These are phyloP conservation scores for Pedetes capensis DNA, from an alignment of 2,113 vertebrate genomes.

Conservation along the genomic window DNA sequence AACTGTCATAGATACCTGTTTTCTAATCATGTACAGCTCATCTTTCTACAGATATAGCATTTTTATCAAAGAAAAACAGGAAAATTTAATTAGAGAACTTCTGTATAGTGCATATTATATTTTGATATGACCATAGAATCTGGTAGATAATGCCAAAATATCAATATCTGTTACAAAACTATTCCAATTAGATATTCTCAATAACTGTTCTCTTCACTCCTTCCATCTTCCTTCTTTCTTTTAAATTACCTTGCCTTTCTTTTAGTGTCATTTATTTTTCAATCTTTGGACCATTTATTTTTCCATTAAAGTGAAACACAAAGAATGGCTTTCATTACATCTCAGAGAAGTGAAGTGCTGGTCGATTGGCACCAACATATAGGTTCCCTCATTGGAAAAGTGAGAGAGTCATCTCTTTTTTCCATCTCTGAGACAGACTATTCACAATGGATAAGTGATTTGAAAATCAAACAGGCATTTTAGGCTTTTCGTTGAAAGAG, in stretches of 20 bases:
- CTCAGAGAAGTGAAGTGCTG: constrained; percentile 44
- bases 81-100: not conserved
- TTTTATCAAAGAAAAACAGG: not conserved
- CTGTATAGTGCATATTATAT: not conserved
- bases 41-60: not conserved
- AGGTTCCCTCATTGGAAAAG: constrained; percentile 21
- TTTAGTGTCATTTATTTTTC: constrained; percentile 75
- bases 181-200: not conserved
- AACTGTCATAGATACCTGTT: not conserved
- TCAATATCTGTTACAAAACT: not conserved
- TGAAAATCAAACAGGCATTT: constrained; percentile 31
- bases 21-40: not conserved
- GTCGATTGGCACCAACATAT: constrained; percentile 24
- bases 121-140: not conserved
- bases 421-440: constrained; percentile 43
- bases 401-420: constrained; percentile 35
- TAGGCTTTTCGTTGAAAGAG: not conserved
- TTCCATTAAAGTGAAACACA: constrained; percentile 71
- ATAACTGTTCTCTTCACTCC: not conserved
- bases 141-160: not conserved
- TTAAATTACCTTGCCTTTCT: constrained; percentile 66
- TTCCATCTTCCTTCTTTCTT: constrained; percentile 45
- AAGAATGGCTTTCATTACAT: constrained; percentile 63
- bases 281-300: constrained; percentile 76
- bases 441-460: constrained; percentile 38